Evolutionary conservation across 1,140 invertebrate genomes (phyloP).

Genomic region (Musca vetustissima): DNA sequence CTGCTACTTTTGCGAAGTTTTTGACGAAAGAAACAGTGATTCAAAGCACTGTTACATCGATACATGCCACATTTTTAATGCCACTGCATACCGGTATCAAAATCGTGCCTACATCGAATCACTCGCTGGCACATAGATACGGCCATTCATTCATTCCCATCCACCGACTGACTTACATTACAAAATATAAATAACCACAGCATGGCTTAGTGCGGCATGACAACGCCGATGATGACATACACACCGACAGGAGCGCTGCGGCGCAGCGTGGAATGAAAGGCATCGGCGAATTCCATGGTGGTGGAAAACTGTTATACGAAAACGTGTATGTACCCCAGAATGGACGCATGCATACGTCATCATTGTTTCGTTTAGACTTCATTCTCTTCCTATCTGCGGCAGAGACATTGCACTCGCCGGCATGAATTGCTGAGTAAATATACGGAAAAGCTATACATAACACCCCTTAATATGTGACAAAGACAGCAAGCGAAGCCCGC

Average conservation of each 20-base stretch:
- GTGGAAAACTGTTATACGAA: neutral
- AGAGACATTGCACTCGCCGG: no score
- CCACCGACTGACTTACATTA: neutral
- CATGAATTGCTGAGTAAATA: no score
- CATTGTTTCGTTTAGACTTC: neutral
- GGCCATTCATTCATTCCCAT: neutral
- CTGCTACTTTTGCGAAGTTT: no score
- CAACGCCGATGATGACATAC: no score
- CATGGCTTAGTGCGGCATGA: slow-evolving; percentile 3
- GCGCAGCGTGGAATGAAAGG: neutral
- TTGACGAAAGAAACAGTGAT: no score
- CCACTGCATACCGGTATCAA: slow-evolving; percentile 19
- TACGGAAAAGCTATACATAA: no score
- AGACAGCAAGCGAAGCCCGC: no score
- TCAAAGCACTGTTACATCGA: no score
- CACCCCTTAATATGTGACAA: no score
- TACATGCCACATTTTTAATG: no score
- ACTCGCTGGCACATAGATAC: neutral
- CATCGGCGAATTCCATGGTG: no score
- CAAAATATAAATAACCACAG: neutral
- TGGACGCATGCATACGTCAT: slow-evolving; percentile 16
- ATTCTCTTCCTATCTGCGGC: no score
- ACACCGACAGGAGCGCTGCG: neutral
- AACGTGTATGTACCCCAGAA: slow-evolving; percentile 5
- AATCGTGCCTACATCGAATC: neutral